Conservation (phyloP, 1,140 invertebrate genomes). For the Aphis gossypii region DNA sequence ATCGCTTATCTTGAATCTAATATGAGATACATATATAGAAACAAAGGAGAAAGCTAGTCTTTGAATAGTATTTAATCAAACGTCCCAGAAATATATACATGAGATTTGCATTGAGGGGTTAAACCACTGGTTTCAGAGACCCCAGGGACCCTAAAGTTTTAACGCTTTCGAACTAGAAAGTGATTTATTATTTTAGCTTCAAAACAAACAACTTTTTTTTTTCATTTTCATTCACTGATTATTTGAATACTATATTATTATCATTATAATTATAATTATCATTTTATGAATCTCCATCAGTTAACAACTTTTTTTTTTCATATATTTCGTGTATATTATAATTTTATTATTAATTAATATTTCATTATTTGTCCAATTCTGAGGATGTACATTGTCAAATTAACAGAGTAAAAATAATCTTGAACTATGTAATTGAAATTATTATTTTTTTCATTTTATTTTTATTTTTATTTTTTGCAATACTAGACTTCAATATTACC, state of each 20-base stretch:
- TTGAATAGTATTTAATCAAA: slow-evolving; percentile 30
- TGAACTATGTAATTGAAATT: neutral
- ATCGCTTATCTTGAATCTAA: neutral
- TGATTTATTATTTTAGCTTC: slow-evolving; percentile 42
- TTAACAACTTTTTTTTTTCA: neutral
- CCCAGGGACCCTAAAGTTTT: neutral
- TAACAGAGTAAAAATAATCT: neutral
- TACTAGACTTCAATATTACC: neutral
- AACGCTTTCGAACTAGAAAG: neutral
- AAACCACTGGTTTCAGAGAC: neutral
- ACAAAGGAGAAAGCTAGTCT: neutral
- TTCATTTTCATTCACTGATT: neutral
- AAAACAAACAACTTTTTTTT: neutral
- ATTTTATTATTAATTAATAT: neutral
- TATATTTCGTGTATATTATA: neutral
- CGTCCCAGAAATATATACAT: neutral
- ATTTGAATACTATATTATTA: neutral
- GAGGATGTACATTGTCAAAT: neutral
- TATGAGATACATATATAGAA: neutral
- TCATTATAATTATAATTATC: neutral
- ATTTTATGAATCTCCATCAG: neutral
- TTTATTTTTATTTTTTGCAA: neutral
- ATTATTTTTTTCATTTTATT: neutral
- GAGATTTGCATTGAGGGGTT: slow-evolving; percentile 4
- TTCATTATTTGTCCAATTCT: neutral